Base-by-base conservation (phyloP, 1,140 invertebrate species). In the Asobara japonica region DNA sequence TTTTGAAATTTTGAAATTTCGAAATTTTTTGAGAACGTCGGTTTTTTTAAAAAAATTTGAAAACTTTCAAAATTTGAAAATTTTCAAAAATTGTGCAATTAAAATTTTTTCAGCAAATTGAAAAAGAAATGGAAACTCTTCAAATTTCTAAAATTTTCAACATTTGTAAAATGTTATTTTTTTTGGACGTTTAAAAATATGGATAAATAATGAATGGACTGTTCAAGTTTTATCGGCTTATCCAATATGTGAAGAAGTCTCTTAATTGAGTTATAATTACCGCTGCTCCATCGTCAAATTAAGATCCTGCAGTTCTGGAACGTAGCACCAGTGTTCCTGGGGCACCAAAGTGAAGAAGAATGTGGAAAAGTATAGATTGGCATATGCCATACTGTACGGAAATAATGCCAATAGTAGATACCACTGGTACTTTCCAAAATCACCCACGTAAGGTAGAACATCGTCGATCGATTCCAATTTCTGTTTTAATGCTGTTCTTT, bases 351-450 rank as follows among this genome's bases (percentile, higher is more conserved):
- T 86, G 18, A 88, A 75, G 48, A 88, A 88, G 13, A 88, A 83
- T 73, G 88, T 86, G 13, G 83, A 85, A 73, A 88, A 88, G 41
- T 87, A 87, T 1, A 87, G 74, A 18, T 78, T 85, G 27, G 81
- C 80, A 29, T 87, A 88, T 0, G 78, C 78, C 1, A 84, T 62
- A 60, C 80, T 83, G 56, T 82, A 86, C 0, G 87, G 86, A 66
- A 87, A 71, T 8, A 87, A 71, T 0, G 84, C 77, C 0, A 88
- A 29, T 18, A 89, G 85, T 5, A 90, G 76, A n/a, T 84, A 68
- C 74, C 87, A 84, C 71, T 91, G 90, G 69, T 90, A 91, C 69
- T 72, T 80, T 31, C 89, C 89, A 74, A 89, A 90, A 70, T 89
- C 88, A 0, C 90, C 90, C 18, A 89, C 86, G 25, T 85, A 79